Evolutionary conservation across 2,888 invertebrate genomes (phyloP).

Genomic region (Metacarcinus magister): DNA sequence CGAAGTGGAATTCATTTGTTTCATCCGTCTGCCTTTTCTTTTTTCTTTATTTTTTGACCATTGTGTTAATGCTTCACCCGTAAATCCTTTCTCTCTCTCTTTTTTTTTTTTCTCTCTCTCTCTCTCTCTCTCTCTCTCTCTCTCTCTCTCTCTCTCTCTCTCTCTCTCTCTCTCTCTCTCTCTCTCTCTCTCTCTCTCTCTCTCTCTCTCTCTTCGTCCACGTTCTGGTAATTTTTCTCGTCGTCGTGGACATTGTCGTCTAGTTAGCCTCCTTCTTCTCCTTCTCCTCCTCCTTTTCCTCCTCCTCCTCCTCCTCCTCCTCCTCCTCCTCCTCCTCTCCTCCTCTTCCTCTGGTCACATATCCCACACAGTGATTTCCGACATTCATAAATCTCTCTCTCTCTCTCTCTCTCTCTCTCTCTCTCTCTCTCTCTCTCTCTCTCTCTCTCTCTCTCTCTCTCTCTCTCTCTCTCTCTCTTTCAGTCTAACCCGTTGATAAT

Average conservation of each 20-base stretch:
- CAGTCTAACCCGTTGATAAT: constrained; percentile 6
- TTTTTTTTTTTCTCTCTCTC: neutral
- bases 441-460: constrained; percentile 48
- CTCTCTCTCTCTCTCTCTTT: constrained; percentile 39
- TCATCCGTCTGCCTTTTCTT: neutral
- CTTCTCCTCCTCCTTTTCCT: neutral
- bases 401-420: constrained; percentile 42
- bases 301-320: too few relatives aligned
- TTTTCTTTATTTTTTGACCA: neutral
- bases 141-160: neutral
- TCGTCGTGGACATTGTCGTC: too few relatives aligned
- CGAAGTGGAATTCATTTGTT: constrained; percentile 13
- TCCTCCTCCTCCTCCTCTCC: too few relatives aligned
- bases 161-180: neutral
- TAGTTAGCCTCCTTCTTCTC: neutral
- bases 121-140: neutral
- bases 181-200: neutral
- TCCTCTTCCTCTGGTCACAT: neutral
- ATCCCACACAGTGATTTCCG: constrained; percentile 8
- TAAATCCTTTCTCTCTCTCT: neutral
- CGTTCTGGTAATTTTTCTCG: too few relatives aligned
- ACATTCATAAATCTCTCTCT: constrained; percentile 34
- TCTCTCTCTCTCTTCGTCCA: neutral
- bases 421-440: constrained; percentile 38
- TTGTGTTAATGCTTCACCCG: neutral